phyloP scores from a whole-genome alignment of 2,113 vertebrate genomes.

The Geococcyx californianus region DNA sequence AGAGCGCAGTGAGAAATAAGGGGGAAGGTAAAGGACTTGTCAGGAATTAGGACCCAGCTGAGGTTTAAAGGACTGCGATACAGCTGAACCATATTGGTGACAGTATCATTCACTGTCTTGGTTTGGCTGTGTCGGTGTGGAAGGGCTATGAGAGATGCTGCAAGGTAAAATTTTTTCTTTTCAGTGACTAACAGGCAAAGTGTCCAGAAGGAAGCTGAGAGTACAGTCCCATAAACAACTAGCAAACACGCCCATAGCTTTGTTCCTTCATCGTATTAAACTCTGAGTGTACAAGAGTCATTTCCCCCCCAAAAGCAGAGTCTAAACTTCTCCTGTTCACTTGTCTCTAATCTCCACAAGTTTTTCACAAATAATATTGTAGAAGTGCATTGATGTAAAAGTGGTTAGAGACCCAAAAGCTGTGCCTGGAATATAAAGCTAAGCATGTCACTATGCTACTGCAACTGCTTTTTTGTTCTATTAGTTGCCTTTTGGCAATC shows the following conservation, averaged over 20 bases:
- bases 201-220: neutral
- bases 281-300: neutral
- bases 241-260: neutral
- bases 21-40: neutral
- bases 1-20: neutral
- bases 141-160: neutral
- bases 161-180: neutral
- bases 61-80: neutral
- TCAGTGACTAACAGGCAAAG: neutral
- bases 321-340: neutral
- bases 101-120: fast-evolving
- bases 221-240: neutral
- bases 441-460: fast-evolving
- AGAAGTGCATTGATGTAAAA: fast-evolving
- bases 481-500: neutral
- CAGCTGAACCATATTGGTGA: neutral
- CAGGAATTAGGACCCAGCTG: neutral
- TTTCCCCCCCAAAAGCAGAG: fast-evolving
- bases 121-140: neutral
- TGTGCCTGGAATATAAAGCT: neutral
- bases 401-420: neutral
- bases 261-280: neutral
- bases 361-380: neutral
- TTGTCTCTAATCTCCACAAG: neutral
- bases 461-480: fast-evolving